Evolutionary conservation across 2,113 vertebrate genomes (phyloP), one percentile per base, ranked within the genome.

Genomic region (Syrrhaptes paradoxus): DNA sequence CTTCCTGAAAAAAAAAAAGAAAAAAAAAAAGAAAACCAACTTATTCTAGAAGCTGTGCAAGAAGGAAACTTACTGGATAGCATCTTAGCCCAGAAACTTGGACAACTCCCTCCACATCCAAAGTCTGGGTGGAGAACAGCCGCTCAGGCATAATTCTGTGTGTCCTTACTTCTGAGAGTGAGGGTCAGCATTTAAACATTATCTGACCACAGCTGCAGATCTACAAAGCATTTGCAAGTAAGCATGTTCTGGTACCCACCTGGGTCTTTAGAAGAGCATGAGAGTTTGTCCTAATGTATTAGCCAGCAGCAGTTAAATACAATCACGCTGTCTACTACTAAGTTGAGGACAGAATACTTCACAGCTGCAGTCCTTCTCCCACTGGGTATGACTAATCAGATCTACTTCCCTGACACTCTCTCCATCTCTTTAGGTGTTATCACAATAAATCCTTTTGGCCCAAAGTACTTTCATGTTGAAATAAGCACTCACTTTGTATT

Each of bases 311-410:
- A 89, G 91, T 45, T 89, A 82, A 85, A 93, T 11, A 96, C 87
- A 95, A 96, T 94, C 4, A 4, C 95, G 92, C 92, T 79, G 77
- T 48, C 89, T 74, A 31, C 74, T 84, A 43, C 46, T 94, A 93
- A 84, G 78, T 82, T 87, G 67, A 92, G 89, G 92, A 62, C 79
- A 95, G 87, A 95, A 95, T 81, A 84, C 72, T 59, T 88, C 95
- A 81, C 89, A 95, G 94, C 94, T 84, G 87, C 91, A 95, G 85
- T 78, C 81, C 93, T 89, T 76, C 93, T 97, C 88, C 88, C 72
- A 89, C 95, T 87, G 90, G 49, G 87, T 91, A 95, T 94, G 96
- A 96, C 84, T 95, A 96, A 96, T 95, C 85, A 92, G 89, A 91
- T 88, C 91, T 54, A 76, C 87, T 95, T 78, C 82, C 66, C 85